Evolutionary conservation across 2,113 vertebrate species (phyloP).

Genomic region (Andinoacara biseriatus): DNA sequence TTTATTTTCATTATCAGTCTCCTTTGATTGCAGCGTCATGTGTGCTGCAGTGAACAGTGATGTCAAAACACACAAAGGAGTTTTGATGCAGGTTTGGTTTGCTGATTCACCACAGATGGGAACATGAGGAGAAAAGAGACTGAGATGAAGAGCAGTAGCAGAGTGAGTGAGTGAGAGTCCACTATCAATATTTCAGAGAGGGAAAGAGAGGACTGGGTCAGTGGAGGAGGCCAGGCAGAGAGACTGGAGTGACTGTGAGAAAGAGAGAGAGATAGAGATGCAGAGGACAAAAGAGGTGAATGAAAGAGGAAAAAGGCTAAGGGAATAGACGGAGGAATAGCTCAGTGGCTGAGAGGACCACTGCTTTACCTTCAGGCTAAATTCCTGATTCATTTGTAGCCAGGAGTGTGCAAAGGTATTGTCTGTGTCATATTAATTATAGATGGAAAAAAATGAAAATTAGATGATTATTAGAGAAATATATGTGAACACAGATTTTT

Average conservation of each 20-base stretch:
- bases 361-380: slow-evolving; percentile 11
- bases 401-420: not conserved
- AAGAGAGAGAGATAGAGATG: not conserved
- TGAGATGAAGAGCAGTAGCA: not conserved
- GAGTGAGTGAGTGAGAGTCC: slow-evolving; percentile 42
- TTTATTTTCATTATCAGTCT: slow-evolving; percentile 13
- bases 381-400: slow-evolving; percentile 33
- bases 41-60: slow-evolving; percentile 40
- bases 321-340: slow-evolving; percentile 18
- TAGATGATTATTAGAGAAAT: not conserved
- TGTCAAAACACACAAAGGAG: not conserved
- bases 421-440: slow-evolving; percentile 1
- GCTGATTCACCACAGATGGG: slow-evolving; percentile 49
- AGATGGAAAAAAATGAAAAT: not conserved
- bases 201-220: slow-evolving; percentile 68
- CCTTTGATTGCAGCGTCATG: slow-evolving; percentile 33
- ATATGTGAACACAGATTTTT: not conserved
- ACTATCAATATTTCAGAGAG: slow-evolving; percentile 72
- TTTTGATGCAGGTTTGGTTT: slow-evolving; percentile 4
- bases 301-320: slow-evolving; percentile 11
- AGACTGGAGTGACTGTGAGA: slow-evolving; percentile 22
- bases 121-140: slow-evolving; percentile 37
- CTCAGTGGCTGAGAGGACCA: slow-evolving; percentile 26
- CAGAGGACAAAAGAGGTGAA: slow-evolving; percentile 19
- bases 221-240: slow-evolving; percentile 60